Percentiles rank a stretch among this genome's conserved stretches.
Conservation (phyloP, 2,797 vertebrate genomes). For the Hypotaenidia philippensis region DNA sequence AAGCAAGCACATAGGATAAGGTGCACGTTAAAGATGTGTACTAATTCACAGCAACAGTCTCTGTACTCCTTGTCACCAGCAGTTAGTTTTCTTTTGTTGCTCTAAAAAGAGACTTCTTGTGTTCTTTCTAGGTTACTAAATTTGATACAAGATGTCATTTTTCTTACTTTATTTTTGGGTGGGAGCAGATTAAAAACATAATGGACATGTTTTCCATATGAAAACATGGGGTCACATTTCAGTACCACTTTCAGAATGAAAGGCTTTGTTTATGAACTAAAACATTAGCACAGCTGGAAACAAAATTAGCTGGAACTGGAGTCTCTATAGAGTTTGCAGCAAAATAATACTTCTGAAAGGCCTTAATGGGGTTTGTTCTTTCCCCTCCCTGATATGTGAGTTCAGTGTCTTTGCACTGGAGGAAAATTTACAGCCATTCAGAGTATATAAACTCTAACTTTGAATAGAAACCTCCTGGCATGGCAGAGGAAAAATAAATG, state of each 20-base stretch:
- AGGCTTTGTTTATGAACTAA: neutral
- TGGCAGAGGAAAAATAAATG: neutral
- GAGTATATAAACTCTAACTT: neutral
- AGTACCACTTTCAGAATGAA: neutral
- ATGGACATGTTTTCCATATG: neutral
- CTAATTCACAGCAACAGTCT: neutral
- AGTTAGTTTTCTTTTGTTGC: neutral
- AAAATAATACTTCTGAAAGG: neutral
- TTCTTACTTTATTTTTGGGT: neutral
- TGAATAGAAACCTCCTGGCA: neutral
- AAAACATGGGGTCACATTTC: neutral
- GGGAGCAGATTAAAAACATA: neutral
- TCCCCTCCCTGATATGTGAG: neutral
- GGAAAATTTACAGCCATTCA: neutral
- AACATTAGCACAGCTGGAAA: neutral
- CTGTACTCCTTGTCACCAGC: neutral
- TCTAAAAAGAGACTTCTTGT: neutral
- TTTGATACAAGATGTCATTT: neutral
- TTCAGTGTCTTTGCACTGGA: neutral
- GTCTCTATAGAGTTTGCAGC: neutral
- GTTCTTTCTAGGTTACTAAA: neutral
- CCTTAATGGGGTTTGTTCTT: neutral
- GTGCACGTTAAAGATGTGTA: neutral
- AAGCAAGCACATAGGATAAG: neutral
- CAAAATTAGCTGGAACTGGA: neutral